phyloP scores from a whole-genome alignment of 2,113 vertebrate species.

The Tyto alba region DNA sequence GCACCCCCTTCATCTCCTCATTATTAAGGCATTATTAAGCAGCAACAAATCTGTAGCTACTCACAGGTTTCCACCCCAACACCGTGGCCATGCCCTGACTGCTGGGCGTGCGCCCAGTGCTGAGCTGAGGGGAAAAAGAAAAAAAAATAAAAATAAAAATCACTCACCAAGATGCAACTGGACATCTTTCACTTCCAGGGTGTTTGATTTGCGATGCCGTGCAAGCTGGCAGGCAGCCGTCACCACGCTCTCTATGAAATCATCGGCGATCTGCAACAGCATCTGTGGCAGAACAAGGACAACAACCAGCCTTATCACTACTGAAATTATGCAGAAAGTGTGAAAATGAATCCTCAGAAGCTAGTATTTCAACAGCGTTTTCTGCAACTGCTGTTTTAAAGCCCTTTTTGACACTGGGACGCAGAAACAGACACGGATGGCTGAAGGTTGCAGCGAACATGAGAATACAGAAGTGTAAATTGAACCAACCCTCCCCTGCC shows the following conservation, averaged over 20 bases:
- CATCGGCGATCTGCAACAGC: slow-evolving; percentile 96
- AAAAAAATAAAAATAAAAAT: too few species aligned
- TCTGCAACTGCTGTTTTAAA: neutral
- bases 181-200: slow-evolving; percentile 96
- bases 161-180: slow-evolving; percentile 92
- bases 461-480: neutral
- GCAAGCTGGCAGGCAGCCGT: slow-evolving; percentile 95
- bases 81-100: fast-evolving
- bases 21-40: neutral
- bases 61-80: neutral
- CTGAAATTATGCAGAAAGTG: fast-evolving
- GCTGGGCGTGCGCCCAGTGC: fast-evolving
- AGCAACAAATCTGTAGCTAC: neutral
- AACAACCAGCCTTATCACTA: neutral
- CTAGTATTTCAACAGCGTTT: neutral
- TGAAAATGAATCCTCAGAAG: neutral
- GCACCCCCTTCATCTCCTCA: too few species aligned
- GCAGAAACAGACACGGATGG: neutral
- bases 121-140: too few species aligned
- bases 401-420: neutral
- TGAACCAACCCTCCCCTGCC: neutral
- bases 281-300: slow-evolving; percentile 73
- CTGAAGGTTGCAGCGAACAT: neutral
- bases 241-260: slow-evolving; percentile 98
- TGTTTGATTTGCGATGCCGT: slow-evolving; percentile 95